Evolutionary conservation across 2,888 invertebrate species (phyloP).

Genomic region (Nineta flava): DNA sequence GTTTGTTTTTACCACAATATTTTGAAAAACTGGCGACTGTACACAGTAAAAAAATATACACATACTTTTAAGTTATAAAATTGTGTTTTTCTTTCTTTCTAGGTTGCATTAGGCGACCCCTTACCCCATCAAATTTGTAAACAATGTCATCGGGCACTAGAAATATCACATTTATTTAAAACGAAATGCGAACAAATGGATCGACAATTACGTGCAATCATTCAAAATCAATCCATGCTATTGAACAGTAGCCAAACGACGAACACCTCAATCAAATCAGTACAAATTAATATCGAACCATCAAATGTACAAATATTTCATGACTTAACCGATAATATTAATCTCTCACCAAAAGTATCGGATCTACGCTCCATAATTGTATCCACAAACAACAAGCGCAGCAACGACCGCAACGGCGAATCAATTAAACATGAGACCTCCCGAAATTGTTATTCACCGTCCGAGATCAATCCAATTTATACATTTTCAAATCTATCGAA

Average conservation of each 20-base stretch:
- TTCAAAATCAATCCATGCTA: background rate
- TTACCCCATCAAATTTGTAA: conserved; percentile 4
- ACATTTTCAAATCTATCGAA: no score
- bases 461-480: no score
- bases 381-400: no score
- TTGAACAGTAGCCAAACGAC: background rate
- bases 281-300: background rate
- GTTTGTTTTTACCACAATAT: no score
- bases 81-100: background rate
- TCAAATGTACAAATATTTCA: background rate
- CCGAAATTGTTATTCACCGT: no score
- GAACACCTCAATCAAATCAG: background rate
- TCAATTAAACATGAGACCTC: no score
- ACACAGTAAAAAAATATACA: no score
- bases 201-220: background rate
- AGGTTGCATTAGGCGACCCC: conserved; percentile 1
- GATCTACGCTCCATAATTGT: no score
- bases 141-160: conserved; percentile 1
- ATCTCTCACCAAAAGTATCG: background rate
- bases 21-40: no score
- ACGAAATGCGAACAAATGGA: conserved; percentile 5
- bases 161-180: conserved; percentile 6
- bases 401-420: no score
- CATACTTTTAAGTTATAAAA: no score
- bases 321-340: background rate